These are phyloP conservation scores for Machimus rusticus DNA, from an alignment of 2,888 invertebrate genomes.

Conservation along the genomic window DNA sequence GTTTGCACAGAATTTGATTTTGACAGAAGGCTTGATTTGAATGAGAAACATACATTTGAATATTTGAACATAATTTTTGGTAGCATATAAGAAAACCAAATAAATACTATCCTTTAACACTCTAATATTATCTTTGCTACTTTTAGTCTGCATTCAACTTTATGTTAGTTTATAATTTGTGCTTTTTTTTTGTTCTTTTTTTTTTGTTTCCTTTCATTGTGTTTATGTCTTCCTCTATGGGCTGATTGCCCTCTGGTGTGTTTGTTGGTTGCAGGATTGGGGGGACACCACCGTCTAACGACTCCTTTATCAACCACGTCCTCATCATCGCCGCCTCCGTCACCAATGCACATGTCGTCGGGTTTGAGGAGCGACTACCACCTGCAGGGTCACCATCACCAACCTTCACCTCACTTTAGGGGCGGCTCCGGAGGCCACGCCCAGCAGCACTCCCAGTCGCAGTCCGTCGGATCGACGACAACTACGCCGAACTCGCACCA, in stretches of 20 bases:
- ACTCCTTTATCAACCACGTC: conserved; percentile 58
- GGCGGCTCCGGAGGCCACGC: neutral
- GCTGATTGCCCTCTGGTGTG: conserved; percentile 64
- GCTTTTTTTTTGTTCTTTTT: conserved; percentile 39
- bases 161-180: conserved; percentile 40
- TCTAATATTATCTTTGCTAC: conserved; percentile 28
- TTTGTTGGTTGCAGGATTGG: conserved; percentile 58
- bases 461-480: conserved; percentile 50
- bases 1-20: neutral
- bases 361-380: conserved; percentile 47
- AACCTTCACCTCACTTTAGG: conserved; percentile 40
- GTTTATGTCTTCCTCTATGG: conserved; percentile 55
- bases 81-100: conserved; percentile 11
- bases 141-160: conserved; percentile 38
- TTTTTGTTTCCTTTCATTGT: conserved; percentile 52
- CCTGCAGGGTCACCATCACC: conserved; percentile 38
- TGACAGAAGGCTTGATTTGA: conserved; percentile 4
- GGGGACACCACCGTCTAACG: conserved; percentile 57
- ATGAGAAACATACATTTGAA: conserved; percentile 1
- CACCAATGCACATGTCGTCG: conserved; percentile 59
- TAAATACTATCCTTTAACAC: conserved; percentile 28
- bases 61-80: neutral
- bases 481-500: conserved; percentile 57
- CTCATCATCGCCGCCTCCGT: conserved; percentile 58
- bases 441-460: conserved; percentile 6